Percentiles rank a stretch among this genome's conserved stretches.
These are phyloP conservation scores for Caerostris extrusa DNA, from an alignment of 1,140 invertebrate genomes.

Conservation along the genomic window DNA sequence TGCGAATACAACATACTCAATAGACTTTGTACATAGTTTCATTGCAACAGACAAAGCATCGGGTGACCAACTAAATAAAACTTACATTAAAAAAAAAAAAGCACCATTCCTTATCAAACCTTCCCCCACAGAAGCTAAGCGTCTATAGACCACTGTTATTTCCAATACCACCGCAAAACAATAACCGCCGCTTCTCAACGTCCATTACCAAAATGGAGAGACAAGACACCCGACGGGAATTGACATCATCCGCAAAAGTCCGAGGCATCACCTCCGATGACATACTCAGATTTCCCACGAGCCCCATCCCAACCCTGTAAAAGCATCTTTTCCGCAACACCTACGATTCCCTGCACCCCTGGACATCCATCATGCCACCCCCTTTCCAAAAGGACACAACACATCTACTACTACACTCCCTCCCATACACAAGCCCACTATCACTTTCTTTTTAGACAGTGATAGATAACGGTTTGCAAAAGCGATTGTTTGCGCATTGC, in stretches of 20 bases:
- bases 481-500: constrained; percentile 49
- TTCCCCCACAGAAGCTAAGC: neutral
- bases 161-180: neutral
- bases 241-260: constrained; percentile 68
- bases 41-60: neutral
- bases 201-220: constrained; percentile 73
- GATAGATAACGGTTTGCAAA: constrained; percentile 53
- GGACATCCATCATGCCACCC: constrained; percentile 67
- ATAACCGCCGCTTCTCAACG: constrained; percentile 63
- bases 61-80: neutral
- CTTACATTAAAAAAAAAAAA: neutral
- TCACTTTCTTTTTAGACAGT: constrained; percentile 50
- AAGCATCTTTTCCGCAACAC: constrained; percentile 73
- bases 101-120: neutral
- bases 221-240: constrained; percentile 56
- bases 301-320: constrained; percentile 56
- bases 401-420: neutral
- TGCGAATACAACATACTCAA: no score
- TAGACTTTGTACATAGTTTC: no score
- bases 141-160: constrained; percentile 43
- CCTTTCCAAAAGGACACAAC: neutral
- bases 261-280: constrained; percentile 73
- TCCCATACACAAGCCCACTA: neutral
- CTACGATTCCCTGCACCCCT: constrained; percentile 54
- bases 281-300: constrained; percentile 73